Evolutionary conservation across 2,888 invertebrate species (phyloP).

Genomic region (Andrena hattorfiana): DNA sequence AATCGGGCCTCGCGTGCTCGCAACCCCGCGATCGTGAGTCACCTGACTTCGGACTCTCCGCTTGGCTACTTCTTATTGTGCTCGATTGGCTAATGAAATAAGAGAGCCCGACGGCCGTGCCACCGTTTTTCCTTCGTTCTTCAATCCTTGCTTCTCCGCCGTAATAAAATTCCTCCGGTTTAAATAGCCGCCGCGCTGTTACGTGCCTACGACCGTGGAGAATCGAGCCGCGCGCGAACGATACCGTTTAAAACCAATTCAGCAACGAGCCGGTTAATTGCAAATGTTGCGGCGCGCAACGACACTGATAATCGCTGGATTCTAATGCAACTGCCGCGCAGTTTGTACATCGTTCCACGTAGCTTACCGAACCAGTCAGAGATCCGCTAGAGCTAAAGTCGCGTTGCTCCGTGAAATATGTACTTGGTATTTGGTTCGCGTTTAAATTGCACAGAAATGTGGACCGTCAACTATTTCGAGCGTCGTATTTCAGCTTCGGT

Average conservation of each 20-base stretch:
- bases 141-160: conserved; percentile 6
- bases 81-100: conserved; percentile 55
- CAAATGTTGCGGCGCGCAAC: conserved; percentile 9
- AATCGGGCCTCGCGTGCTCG: conserved; percentile 52
- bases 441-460: neutral
- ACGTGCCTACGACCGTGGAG: neutral
- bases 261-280: conserved; percentile 32
- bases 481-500: neutral
- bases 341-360: neutral
- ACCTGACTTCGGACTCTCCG: conserved; percentile 39
- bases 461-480: neutral
- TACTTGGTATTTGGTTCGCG: too few species aligned
- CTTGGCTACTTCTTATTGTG: conserved; percentile 48
- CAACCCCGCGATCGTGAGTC: conserved; percentile 46
- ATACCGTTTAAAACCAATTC: conserved; percentile 34
- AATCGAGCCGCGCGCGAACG: conserved; percentile 2
- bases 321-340: conserved; percentile 24
- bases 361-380: neutral
- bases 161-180: conserved; percentile 43
- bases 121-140: conserved; percentile 8
- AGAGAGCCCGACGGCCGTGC: conserved; percentile 6
- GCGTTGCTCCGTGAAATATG: too few species aligned
- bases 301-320: conserved; percentile 34
- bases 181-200: neutral
- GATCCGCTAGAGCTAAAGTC: too few species aligned